These are phyloP conservation scores for Phortica variegata DNA, from an alignment of 1,140 invertebrate genomes.

Conservation along the genomic window DNA sequence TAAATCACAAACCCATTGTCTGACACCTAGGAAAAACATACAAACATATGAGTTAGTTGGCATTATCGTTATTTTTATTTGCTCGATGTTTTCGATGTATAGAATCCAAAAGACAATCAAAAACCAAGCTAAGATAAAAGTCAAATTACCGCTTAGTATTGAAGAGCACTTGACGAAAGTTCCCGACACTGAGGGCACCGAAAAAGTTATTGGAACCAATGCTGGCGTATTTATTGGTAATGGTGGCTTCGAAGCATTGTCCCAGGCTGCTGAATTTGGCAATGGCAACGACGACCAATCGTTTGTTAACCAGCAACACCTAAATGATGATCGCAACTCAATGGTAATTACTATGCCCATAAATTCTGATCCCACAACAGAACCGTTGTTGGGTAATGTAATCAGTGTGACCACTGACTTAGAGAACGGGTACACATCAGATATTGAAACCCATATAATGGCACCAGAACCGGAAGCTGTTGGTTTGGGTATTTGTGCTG, in stretches of 20 bases:
- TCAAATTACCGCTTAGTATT: conserved; percentile 29
- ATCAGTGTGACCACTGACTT: too few relatives aligned
- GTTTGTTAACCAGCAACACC: conserved; percentile 29
- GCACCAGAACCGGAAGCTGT: too few relatives aligned
- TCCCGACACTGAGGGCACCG: conserved; percentile 10
- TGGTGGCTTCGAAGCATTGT: conserved; percentile 35
- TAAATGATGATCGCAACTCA: too few relatives aligned
- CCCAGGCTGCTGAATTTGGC: conserved; percentile 1
- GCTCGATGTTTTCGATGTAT: conserved; percentile 11
- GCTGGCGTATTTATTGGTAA: conserved; percentile 20
- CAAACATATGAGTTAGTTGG: conserved; percentile 22
- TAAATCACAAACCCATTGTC: conserved; percentile 22
- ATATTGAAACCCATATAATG: too few relatives aligned
- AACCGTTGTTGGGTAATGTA: too few relatives aligned
- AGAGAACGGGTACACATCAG: too few relatives aligned
- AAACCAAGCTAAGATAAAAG: conserved; percentile 38
- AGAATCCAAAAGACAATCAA: conserved; percentile 23
- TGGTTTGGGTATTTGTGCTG: too few relatives aligned
- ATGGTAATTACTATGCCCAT: too few relatives aligned
- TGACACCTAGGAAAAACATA: conserved; percentile 13
- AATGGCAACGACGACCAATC: conserved; percentile 12
- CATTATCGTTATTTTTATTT: conserved; percentile 20
- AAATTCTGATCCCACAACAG: too few relatives aligned
- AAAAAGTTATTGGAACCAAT: conserved; percentile 1
- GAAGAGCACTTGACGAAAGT: conserved; percentile 25